These are phyloP conservation scores for Borostomias antarcticus DNA, from an alignment of 2,797 vertebrate species.

Conservation along the genomic window DNA sequence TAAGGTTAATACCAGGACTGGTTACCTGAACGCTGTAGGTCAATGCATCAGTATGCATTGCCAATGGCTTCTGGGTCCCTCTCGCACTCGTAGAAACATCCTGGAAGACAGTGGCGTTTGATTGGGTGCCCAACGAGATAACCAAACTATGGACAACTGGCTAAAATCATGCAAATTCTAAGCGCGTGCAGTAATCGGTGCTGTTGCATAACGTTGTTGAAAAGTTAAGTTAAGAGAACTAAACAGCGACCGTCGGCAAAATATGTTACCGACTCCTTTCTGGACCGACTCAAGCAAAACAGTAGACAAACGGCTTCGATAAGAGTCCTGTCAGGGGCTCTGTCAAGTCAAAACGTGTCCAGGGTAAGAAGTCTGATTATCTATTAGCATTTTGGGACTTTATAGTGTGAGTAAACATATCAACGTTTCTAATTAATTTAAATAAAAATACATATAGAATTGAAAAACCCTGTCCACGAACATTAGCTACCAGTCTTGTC, in stretches of 20 bases:
- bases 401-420: no score
- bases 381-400: no score
- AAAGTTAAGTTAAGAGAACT: constrained; percentile 62
- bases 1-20: no score
- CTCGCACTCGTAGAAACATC: not conserved
- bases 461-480: no score
- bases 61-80: not conserved
- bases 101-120: not conserved
- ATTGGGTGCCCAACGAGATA: not conserved
- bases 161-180: no score
- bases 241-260: constrained; percentile 59
- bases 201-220: not conserved
- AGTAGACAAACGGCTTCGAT: no score
- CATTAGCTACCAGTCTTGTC: no score
- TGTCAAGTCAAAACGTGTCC: no score
- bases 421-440: no score
- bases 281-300: constrained; percentile 50
- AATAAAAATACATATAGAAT: no score
- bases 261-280: constrained; percentile 39
- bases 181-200: not conserved
- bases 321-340: no score
- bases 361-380: no score
- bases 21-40: not conserved
- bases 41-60: not conserved
- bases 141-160: not conserved